Evolutionary conservation across 2,797 vertebrate species (phyloP), one percentile per base, ranked within the genome.

Genomic region (Australoheros facetus): DNA sequence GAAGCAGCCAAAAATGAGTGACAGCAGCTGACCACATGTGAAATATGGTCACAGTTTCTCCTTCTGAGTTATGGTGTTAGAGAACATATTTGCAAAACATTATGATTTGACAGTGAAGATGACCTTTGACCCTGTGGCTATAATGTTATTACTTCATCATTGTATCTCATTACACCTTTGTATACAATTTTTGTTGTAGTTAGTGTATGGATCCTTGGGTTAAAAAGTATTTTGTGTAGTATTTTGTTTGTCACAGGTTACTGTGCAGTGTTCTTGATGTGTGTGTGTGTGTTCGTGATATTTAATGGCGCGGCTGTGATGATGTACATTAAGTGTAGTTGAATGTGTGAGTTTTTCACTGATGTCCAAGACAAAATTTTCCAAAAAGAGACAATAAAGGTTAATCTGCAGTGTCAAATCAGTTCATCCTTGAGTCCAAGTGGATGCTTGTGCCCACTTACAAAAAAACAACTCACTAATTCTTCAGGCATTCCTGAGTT

Each of bases 311-410:
- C 0, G 0, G 59, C 59, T 62, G n/a, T 42, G 59, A 42, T 62
- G 16, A 42, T 62, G 59, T 42, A 8, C 39, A 42, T 42, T 42
- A 4, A 42, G 4, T 42, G 39, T 42, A 42, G 39, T 3, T 14
- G 39, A 12, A 13, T 14, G 42, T 45, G 42, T 16, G 42, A 12
- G 4, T 16, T 48, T 48, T 48, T 48, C 45, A 48, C 14, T 5
- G 5, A 6, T 60, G 32, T 1, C 0, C 19, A 34, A 60, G 19
- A 42, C 2, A 1, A 10, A 64, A 42, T 26, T 26, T 0, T 23
- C 21, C 0, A 2, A 64, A 45, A 45, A 14, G 9, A 66, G 26
- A 66, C 9, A 66, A 26, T 42, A 26, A 48, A 28, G 23, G 10
- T 4, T 0, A 17, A 45, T 66, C 16, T 14, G 16, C 9, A 45